A percentile compares a stretch with the other conserved stretches of the same genome.
Conservation (phyloP, 2,797 vertebrate genomes). For the Meriones psammophilus region DNA sequence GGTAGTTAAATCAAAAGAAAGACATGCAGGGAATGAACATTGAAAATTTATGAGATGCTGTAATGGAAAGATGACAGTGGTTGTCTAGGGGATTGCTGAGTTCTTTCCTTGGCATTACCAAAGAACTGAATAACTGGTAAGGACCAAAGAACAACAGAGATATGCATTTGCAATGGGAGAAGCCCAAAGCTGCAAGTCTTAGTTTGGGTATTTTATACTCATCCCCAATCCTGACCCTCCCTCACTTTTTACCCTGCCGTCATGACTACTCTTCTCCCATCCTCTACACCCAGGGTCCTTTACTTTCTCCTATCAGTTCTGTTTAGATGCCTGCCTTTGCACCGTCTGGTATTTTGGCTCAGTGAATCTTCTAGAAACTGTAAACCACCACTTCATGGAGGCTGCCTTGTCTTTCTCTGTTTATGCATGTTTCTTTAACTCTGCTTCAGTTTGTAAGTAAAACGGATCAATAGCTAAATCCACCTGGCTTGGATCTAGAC, state of each 20-base stretch:
- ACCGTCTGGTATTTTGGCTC: background rate
- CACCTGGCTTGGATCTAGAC: background rate
- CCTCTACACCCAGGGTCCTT: too few species aligned
- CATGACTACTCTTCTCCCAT: background rate
- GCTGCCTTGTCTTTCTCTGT: background rate
- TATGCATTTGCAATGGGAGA: background rate
- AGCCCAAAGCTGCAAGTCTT: background rate
- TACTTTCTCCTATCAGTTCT: background rate
- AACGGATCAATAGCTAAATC: background rate
- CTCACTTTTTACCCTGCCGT: background rate
- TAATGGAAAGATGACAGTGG: background rate
- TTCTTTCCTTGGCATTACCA: background rate
- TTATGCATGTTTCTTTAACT: background rate
- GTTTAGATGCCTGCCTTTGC: background rate
- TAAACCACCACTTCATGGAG: background rate
- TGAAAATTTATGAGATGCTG: background rate
- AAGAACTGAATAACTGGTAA: background rate
- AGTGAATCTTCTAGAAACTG: background rate
- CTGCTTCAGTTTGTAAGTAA: background rate
- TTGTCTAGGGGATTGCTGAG: background rate
- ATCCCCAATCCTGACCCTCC: background rate
- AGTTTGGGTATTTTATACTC: background rate
- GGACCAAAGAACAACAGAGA: background rate
- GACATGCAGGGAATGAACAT: background rate
- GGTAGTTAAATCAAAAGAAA: background rate